These are phyloP conservation scores for Pogonocichla stellata DNA, from an alignment of 2,113 vertebrate species.

Conservation along the genomic window DNA sequence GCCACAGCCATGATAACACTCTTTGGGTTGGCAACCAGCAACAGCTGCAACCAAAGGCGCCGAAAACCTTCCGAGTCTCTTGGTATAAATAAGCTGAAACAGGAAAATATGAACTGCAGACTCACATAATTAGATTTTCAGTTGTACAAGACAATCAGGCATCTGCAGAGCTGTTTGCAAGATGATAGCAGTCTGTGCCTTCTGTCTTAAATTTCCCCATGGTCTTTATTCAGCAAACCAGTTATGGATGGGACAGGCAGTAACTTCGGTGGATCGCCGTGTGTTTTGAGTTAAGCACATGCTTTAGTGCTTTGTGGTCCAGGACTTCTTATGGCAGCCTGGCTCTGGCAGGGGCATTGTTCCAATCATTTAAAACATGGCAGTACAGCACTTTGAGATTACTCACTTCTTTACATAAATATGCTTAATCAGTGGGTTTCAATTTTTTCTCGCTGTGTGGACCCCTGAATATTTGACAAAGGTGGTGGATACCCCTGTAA, in stretches of 20 bases:
- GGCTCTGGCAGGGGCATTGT: background rate
- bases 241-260: background rate
- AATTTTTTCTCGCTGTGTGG: background rate
- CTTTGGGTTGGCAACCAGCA: background rate
- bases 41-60: background rate
- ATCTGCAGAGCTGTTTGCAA: conserved; percentile 14
- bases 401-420: background rate
- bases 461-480: background rate
- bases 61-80: background rate
- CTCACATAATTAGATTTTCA: background rate
- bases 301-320: background rate
- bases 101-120: background rate
- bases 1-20: background rate
- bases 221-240: background rate
- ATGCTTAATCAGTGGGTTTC: background rate
- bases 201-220: background rate
- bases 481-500: background rate
- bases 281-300: conserved; percentile 20
- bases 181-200: background rate
- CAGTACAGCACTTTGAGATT: background rate
- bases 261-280: background rate
- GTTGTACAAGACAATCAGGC: background rate
- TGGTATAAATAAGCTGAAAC: background rate
- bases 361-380: background rate
- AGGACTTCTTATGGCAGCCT: background rate